Evolutionary conservation across 2,113 vertebrate genomes (phyloP), one percentile per base, ranked within the genome.

Genomic region (Datnioides undecimradiatus): DNA sequence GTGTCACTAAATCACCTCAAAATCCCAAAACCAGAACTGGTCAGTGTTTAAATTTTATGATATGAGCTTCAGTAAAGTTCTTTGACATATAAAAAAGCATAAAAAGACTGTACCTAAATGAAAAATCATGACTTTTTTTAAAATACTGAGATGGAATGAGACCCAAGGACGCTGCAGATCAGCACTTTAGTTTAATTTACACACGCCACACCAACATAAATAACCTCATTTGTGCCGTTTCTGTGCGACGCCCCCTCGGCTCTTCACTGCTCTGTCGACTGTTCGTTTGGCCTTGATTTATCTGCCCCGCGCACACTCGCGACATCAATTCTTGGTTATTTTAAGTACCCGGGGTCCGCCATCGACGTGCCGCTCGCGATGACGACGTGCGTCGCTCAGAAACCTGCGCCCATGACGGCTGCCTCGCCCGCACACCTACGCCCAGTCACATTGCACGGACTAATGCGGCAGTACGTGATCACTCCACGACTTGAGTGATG

Each of bases 401-500:
- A 40, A 52, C 82, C 62, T 27, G 4, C 16, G 13, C 13, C 9
- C 21, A 14, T 41, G 59, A 68, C 9, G 21, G 6, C 46, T 76
- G 29, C 36, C 70, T 49, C 3, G 2, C 34, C 45, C 19, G 1
- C 58, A 72, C 85, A 71, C 85, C 75, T 70, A 76, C 85, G 13
- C 54, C 27, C 77, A 13, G 69, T 41, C 78, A 31, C 80, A 52
- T 46, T 73, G 51, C 55, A 7, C 54, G 62, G 82, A 79, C 67
- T 64, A 76, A 76, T 81, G 82, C 38, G 17, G 65, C 65, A 25
- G 45, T 38, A 14, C 25, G 62, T n/a, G 67, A 77, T 83, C 54
- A 33, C 64, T 46, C 58, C 79, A 33, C 5, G 77, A 58, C 72
- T 81, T 81, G 80, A 80, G 59, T 82, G 65, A 86, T 68, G 52